These are phyloP conservation scores for Sesamia inferens DNA, from an alignment of 2,888 invertebrate species.

Conservation along the genomic window DNA sequence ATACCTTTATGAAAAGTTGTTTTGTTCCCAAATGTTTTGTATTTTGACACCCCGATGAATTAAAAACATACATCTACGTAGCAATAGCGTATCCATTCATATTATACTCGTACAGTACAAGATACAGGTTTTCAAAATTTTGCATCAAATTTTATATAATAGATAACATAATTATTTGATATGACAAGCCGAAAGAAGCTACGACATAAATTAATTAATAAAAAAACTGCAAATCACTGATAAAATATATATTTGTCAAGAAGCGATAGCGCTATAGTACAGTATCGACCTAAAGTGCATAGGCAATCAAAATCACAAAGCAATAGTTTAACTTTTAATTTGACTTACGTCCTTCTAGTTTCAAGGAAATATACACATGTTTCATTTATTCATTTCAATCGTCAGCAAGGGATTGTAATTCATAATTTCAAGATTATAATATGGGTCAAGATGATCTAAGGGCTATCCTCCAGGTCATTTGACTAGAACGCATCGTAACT, in stretches of 20 bases:
- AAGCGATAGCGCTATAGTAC: background rate
- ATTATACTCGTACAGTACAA: conserved; percentile 15
- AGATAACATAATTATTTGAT: background rate
- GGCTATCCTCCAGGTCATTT: no score
- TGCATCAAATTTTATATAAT: background rate
- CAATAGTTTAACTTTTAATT: no score
- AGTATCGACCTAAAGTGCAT: no score
- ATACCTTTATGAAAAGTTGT: conserved; percentile 11
- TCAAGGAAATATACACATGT: no score
- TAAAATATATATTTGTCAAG: background rate
- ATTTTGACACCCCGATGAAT: conserved; percentile 41
- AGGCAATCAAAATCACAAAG: no score
- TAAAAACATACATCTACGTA: conserved; percentile 26
- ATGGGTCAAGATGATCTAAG: no score
- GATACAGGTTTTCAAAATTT: conserved; percentile 8
- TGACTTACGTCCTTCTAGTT: no score
- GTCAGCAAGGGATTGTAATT: no score
- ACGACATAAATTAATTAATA: background rate
- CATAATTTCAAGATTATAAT: no score
- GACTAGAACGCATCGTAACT: no score
- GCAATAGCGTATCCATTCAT: conserved; percentile 12
- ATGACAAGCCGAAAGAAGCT: background rate
- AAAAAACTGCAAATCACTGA: background rate
- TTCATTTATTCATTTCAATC: no score
- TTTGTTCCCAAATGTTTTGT: conserved; percentile 20